These are phyloP conservation scores for Leptinotarsa peninsularis DNA, from an alignment of 2,888 invertebrate species.

Conservation along the genomic window DNA sequence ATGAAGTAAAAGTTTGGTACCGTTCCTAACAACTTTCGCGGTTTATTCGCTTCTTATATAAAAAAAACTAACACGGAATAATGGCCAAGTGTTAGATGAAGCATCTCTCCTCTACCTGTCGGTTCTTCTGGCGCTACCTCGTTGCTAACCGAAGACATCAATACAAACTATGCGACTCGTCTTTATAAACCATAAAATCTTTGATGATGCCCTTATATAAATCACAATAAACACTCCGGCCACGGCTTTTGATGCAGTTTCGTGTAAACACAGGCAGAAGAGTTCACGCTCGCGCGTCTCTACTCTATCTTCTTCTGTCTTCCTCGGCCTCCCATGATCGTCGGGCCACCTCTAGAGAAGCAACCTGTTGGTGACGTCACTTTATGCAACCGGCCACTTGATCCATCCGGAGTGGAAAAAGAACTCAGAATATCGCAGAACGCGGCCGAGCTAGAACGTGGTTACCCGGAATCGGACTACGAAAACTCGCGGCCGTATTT, in stretches of 20 bases:
- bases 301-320: constrained; percentile 38
- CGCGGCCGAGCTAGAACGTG: constrained; percentile 32
- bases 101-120: not conserved
- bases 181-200: constrained; percentile 20
- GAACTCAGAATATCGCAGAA: constrained; percentile 39
- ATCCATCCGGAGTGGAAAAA: constrained; percentile 32
- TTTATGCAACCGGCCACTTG: constrained; percentile 44
- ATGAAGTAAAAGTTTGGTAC: too few species aligned
- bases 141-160: not conserved
- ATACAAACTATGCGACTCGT: constrained; percentile 16
- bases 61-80: too few species aligned
- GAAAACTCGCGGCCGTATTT: constrained; percentile 7
- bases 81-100: too few species aligned
- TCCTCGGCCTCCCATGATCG: constrained; percentile 58
- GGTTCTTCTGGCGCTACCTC: not conserved
- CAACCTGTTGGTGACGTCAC: constrained; percentile 64
- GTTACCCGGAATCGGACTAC: constrained; percentile 7
- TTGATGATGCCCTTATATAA: constrained; percentile 31
- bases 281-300: constrained; percentile 40
- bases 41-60: too few species aligned
- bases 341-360: constrained; percentile 60
- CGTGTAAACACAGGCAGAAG: constrained; percentile 40
- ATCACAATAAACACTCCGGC: constrained; percentile 37
- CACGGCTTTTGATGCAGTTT: constrained; percentile 33
- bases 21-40: too few species aligned